Conservation (phyloP, 2,113 vertebrate species). For the Phodopus roborovskii region DNA sequence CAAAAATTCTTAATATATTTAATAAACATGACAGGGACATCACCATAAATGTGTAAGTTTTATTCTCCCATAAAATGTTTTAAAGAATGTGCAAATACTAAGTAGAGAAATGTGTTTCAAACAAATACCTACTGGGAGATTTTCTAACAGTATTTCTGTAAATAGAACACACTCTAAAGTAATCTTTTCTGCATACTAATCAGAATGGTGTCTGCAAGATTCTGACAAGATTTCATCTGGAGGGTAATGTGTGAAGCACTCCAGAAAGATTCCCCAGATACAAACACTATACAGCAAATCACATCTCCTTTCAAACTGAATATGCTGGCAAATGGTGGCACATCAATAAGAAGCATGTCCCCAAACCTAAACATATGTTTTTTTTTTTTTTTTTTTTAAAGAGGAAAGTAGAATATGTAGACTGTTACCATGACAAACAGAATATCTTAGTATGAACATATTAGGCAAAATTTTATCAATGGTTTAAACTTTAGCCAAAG, state of each 20-base stretch:
- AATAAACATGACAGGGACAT: slow-evolving; percentile 18
- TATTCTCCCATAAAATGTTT: slow-evolving; percentile 44
- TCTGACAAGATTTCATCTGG: slow-evolving; percentile 45
- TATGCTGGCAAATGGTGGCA: background rate
- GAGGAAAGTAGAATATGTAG: background rate
- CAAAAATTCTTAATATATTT: background rate
- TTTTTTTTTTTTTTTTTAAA: too few relatives aligned
- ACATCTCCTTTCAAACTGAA: slow-evolving; percentile 32
- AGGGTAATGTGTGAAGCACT: background rate
- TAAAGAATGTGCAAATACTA: background rate
- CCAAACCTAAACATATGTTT: background rate
- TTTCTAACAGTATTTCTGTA: slow-evolving; percentile 50
- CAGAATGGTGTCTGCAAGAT: background rate
- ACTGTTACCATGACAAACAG: slow-evolving; percentile 49
- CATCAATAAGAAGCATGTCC: background rate
- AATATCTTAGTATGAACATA: background rate
- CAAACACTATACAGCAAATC: background rate
- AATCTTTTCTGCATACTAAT: slow-evolving; percentile 45
- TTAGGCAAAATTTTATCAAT: background rate
- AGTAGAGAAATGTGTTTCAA: slow-evolving; percentile 37
- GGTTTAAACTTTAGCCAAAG: background rate
- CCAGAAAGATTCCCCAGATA: background rate
- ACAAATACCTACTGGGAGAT: slow-evolving; percentile 7
- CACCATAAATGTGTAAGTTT: background rate
- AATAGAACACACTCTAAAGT: slow-evolving; percentile 19